phyloP scores from a whole-genome alignment of 2,797 vertebrate species.

The Sebastes iracundus region DNA sequence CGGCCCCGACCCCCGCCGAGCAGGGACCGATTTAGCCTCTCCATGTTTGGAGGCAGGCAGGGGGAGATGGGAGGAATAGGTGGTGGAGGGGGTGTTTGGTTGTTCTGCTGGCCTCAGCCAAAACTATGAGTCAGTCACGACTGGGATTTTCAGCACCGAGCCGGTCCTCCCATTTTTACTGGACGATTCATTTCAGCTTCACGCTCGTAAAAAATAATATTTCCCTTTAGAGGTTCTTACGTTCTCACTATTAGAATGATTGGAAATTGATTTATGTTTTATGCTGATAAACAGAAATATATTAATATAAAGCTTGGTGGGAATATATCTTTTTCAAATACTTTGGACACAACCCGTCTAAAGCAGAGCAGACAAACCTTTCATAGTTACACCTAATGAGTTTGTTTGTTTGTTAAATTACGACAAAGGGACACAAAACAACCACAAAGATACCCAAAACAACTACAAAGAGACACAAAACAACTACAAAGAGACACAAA shows the following conservation, averaged over 20 bases:
- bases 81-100: background rate
- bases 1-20: constrained; percentile 17
- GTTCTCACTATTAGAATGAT: background rate
- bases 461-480: background rate
- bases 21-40: constrained; percentile 49
- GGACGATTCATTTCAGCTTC: background rate
- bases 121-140: constrained; percentile 22
- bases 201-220: constrained; percentile 11
- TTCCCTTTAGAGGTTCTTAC: background rate
- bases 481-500: background rate
- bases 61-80: background rate
- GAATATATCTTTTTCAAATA: background rate
- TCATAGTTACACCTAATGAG: background rate
- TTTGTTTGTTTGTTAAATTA: background rate
- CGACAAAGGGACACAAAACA: background rate
- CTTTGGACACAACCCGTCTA: background rate
- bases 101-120: constrained; percentile 11
- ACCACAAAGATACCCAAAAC: background rate
- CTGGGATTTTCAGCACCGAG: background rate
- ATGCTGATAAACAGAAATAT: background rate
- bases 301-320: background rate
- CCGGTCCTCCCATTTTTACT: constrained; percentile 6
- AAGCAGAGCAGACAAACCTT: background rate
- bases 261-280: background rate
- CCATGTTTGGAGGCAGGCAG: constrained; percentile 28